Conservation (phyloP, 2,888 invertebrate species). For the Heliconius erato region DNA sequence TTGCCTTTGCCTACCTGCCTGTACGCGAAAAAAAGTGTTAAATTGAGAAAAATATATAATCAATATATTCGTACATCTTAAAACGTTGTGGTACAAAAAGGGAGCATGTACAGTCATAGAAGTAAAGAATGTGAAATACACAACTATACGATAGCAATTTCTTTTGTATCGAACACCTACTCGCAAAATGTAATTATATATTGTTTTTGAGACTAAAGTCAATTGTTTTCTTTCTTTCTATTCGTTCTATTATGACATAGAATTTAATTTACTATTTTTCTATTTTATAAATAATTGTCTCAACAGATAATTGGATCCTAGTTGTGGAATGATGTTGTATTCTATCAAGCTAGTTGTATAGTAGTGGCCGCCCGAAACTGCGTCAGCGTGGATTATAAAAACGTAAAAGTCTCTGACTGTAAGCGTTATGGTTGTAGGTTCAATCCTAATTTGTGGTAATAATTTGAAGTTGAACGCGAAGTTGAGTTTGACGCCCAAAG, state of each 20-base stretch:
- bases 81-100: conserved; percentile 28
- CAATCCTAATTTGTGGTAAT: no score
- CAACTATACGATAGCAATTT: conserved; percentile 20
- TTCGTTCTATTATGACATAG: not conserved
- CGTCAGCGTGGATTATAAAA: no score
- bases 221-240: conserved; percentile 5
- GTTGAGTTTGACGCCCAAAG: no score
- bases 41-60: not conserved
- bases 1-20: not conserved
- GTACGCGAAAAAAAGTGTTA: not conserved
- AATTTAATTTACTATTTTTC: not conserved
- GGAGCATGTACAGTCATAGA: conserved; percentile 24
- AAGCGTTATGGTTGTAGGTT: no score
- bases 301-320: not conserved
- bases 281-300: not conserved
- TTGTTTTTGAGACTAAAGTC: conserved; percentile 14
- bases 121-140: conserved; percentile 36
- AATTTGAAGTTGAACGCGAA: no score
- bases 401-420: no score
- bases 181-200: conserved; percentile 25
- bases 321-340: no score
- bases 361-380: no score
- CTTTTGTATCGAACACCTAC: conserved; percentile 38
- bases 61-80: conserved; percentile 20
- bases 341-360: no score